Conservation (phyloP, 2,888 invertebrate genomes). For the Lamellibrachia satsuma region DNA sequence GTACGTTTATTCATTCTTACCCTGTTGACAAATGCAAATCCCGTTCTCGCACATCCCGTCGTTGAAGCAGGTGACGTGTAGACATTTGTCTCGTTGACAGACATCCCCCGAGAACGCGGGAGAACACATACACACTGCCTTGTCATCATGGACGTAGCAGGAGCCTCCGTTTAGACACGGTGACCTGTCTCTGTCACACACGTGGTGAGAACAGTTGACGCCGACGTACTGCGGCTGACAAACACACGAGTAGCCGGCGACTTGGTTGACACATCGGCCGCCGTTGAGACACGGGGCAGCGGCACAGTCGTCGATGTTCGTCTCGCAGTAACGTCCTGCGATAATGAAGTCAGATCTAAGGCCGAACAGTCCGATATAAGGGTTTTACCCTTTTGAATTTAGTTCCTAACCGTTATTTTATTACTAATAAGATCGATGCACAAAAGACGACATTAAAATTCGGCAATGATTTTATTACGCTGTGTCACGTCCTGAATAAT, state of each 20-base stretch:
- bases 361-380: neutral
- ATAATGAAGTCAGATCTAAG: neutral
- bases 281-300: constrained; percentile 30
- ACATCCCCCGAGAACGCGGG: neutral
- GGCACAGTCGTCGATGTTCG: constrained; percentile 48
- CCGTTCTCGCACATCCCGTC: neutral
- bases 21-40: neutral
- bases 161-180: constrained; percentile 19
- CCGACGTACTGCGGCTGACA: neutral
- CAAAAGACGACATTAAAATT: neutral
- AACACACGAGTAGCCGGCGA: constrained; percentile 14
- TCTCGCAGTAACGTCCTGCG: constrained; percentile 45
- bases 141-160: neutral
- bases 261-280: constrained; percentile 46
- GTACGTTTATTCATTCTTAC: neutral
- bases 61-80: neutral
- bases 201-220: neutral
- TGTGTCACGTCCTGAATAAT: neutral
- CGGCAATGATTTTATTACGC: neutral
- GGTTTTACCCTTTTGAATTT: too few relatives aligned
- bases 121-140: neutral
- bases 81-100: neutral
- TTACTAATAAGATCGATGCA: too few relatives aligned
- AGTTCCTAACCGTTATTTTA: too few relatives aligned
- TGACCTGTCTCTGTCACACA: constrained; percentile 7